Percentiles rank a stretch among this genome's conserved stretches.
These are phyloP conservation scores for Thamnophis elegans DNA, from an alignment of 2,797 vertebrate species.

Conservation along the genomic window DNA sequence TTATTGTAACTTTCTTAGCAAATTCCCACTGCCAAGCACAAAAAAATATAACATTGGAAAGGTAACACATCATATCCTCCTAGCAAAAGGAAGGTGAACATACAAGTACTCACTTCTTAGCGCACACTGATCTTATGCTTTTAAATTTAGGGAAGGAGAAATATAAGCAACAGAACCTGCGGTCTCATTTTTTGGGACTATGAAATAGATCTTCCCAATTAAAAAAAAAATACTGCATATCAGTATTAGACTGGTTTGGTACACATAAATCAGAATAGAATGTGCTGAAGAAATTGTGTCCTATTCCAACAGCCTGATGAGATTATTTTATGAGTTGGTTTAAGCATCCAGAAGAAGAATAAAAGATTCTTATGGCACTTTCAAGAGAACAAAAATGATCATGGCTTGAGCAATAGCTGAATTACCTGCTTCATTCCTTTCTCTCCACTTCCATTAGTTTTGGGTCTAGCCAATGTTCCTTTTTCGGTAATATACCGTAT, in stretches of 20 bases:
- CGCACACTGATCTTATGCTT: not conserved
- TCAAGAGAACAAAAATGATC: not conserved
- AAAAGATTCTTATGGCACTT: not conserved
- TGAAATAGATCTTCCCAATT: conserved; percentile 8
- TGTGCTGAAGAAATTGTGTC: not conserved
- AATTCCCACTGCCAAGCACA: conserved; percentile 9
- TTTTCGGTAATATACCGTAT: not conserved
- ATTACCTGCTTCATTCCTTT: not conserved
- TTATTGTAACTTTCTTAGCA: not conserved
- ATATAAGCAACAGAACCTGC: conserved; percentile 30
- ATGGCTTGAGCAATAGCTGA: not conserved
- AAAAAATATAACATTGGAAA: not conserved
- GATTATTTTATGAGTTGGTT: not conserved
- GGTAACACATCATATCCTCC: not conserved
- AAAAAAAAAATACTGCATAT: not conserved
- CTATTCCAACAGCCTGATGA: not conserved
- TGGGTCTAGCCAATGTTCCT: not conserved
- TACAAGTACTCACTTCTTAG: not conserved
- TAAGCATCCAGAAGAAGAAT: not conserved
- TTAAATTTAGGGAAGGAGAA: not conserved
- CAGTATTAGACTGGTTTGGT: not conserved
- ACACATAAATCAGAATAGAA: not conserved
- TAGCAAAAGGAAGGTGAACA: not conserved
- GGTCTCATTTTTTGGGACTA: conserved; percentile 5
- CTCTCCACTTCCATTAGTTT: not conserved